Percentiles rank a stretch among this genome's conserved stretches.
These are phyloP conservation scores for Cynaeus angustus DNA, from an alignment of 2,888 invertebrate genomes.

Conservation along the genomic window DNA sequence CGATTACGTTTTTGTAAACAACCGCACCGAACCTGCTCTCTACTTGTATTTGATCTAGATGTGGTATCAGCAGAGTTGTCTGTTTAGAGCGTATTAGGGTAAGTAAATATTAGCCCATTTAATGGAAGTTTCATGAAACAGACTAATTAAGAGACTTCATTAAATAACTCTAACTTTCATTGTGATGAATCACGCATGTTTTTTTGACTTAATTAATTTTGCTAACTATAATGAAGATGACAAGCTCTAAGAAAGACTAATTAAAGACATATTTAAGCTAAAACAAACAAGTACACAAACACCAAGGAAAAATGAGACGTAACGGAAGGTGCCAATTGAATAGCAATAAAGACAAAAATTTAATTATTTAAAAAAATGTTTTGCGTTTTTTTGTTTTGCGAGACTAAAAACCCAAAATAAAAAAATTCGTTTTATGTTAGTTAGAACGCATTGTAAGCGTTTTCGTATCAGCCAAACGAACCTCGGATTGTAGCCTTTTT, in stretches of 20 bases:
- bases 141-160: conserved; percentile 42
- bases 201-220: conserved; percentile 1
- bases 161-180: conserved; percentile 19
- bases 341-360: too few relatives aligned
- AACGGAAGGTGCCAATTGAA: too few relatives aligned
- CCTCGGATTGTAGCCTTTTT: too few relatives aligned
- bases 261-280: not conserved
- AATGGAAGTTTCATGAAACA: conserved; percentile 44
- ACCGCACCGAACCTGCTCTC: conserved; percentile 3
- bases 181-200: conserved; percentile 23
- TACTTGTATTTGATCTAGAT: conserved; percentile 36
- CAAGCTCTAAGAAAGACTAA: not conserved
- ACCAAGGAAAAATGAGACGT: not conserved
- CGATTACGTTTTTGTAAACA: conserved; percentile 12
- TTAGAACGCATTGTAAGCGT: too few relatives aligned
- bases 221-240: not conserved
- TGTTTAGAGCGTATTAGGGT: conserved; percentile 46
- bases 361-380: too few relatives aligned
- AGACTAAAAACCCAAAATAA: too few relatives aligned
- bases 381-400: too few relatives aligned
- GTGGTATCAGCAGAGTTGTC: conserved; percentile 34
- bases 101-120: conserved; percentile 47
- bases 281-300: not conserved
- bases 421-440: too few relatives aligned
- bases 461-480: too few relatives aligned